Base-by-base conservation (phyloP, 2,113 vertebrate genomes). In the Bostrychus sinensis region DNA sequence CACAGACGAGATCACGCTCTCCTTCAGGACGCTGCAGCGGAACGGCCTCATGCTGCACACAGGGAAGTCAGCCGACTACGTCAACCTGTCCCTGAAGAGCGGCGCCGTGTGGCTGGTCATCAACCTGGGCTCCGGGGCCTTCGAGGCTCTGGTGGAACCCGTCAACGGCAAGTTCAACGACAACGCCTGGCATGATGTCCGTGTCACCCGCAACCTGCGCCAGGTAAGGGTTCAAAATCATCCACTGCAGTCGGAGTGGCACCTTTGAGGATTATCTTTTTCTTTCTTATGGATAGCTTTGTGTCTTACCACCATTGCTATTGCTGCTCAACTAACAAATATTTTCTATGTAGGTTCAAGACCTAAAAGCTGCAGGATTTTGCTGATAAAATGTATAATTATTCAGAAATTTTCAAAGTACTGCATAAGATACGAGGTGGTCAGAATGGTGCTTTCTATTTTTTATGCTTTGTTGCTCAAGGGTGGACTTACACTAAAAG, bases 161-260 rank as follows among this genome's bases (percentile, higher is more conserved):
- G 96, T 98, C 88, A 96, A 95, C 10, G 96, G 96, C 88, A 96
- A 95, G 90, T 98, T 98, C 92, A 96, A 98, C 63, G 96, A 98
- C 91, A 94, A 96, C 82, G 83, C 86, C 84, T 98, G 96, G 96
- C 96, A 98, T 45, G 93, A 97, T 41, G 92, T 98, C 64, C 92
- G 95, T 71, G 96, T 98, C 85, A 98, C 96, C 68, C 92, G 96
- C 89, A 98, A 97, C 93, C 96, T 98, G 93, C 96, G 96, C 64
- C 96, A 98, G 96, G 96, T 98, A 95, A 92, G 89, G 75, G 75
- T 58, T n/a, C 22, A 54, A 41, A 19, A 22, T 45, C 25, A n/a
- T n/a, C n/a, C 17, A 46, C 62, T 53, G 16, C 46, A 12, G 67
- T 32, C 17, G 36, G 43, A 69, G 58, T 62, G 59, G 58, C 10